Percentiles rank a stretch among this genome's conserved stretches.
Evolutionary conservation across 2,113 vertebrate species (phyloP).

Genomic region (Hippocampus zosterae): DNA sequence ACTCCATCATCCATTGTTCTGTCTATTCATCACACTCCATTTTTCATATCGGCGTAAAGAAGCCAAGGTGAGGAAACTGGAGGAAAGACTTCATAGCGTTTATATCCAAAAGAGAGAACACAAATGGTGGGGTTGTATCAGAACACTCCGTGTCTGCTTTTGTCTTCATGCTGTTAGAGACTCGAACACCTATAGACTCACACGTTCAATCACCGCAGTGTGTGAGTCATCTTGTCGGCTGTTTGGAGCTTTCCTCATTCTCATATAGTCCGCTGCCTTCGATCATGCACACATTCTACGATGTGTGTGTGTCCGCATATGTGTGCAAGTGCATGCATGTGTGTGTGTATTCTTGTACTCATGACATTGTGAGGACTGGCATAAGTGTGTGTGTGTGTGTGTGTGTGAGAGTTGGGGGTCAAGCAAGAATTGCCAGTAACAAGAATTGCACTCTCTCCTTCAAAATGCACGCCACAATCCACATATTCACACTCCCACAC

Average conservation of each 20-base stretch:
- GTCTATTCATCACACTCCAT: constrained; percentile 66
- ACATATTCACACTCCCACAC: constrained; percentile 26
- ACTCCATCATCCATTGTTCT: constrained; percentile 57
- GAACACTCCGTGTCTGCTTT: constrained; percentile 20
- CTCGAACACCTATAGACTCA: constrained; percentile 6
- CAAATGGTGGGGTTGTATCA: constrained; percentile 31
- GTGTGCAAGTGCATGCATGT: no score
- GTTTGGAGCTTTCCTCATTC: constrained; percentile 9
- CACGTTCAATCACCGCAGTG: constrained; percentile 6
- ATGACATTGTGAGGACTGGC: no score
- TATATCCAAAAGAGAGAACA: constrained; percentile 57
- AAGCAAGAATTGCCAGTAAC: no score
- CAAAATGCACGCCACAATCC: constrained; percentile 24
- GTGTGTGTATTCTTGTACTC: no score
- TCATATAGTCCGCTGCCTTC: background rate
- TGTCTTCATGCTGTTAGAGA: constrained; percentile 7
- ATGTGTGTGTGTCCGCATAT: background rate
- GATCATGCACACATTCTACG: constrained; percentile 8
- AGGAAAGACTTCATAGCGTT: constrained; percentile 59
- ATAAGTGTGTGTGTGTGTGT: background rate
- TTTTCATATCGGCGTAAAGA: constrained; percentile 61
- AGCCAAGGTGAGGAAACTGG: constrained; percentile 65
- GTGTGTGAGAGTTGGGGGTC: no score
- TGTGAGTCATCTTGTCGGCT: constrained; percentile 12
- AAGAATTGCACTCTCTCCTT: constrained; percentile 40